Percentiles rank a stretch among this genome's conserved stretches.
Conservation (phyloP, 2,797 vertebrate species). For the Chloroceryle amazona region DNA sequence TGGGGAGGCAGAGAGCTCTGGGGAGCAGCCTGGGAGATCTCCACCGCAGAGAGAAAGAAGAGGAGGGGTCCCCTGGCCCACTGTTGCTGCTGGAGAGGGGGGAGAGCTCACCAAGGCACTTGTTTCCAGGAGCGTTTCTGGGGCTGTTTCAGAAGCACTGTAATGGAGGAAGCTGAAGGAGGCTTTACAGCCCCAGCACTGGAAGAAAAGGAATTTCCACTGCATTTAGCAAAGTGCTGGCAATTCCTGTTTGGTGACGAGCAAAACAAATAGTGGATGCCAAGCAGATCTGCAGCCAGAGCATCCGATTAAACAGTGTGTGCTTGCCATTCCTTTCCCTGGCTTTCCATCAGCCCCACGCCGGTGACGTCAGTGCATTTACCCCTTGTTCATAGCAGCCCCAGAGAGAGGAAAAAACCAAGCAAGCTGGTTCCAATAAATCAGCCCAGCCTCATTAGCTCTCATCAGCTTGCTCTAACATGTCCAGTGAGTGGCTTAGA, state of each 20-base stretch:
- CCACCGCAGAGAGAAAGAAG: neutral
- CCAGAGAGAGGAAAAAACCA: neutral
- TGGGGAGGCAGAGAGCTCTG: neutral
- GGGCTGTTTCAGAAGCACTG: neutral
- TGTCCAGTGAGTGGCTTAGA: neutral
- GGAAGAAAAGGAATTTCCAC: neutral
- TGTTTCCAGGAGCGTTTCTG: neutral
- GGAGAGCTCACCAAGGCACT: fast-evolving
- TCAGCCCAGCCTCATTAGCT: neutral
- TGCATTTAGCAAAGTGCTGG: neutral
- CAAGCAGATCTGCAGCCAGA: neutral
- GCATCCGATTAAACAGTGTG: neutral
- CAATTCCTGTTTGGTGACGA: neutral
- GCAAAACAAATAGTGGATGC: neutral
- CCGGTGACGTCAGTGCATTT: neutral
- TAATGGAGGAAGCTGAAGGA: neutral
- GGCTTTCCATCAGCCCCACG: neutral
- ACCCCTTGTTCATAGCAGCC: neutral
- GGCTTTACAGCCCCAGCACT: neutral
- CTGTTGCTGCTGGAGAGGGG: neutral
- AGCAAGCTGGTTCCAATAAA: neutral
- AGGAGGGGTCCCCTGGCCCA: neutral
- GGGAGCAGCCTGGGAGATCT: neutral
- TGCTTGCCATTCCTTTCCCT: neutral
- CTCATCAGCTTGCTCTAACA: neutral